A percentile compares a stretch with the other conserved stretches of the same genome.
These are phyloP conservation scores for Trichosurus vulpecula DNA, from an alignment of 2,797 vertebrate species.

Conservation along the genomic window DNA sequence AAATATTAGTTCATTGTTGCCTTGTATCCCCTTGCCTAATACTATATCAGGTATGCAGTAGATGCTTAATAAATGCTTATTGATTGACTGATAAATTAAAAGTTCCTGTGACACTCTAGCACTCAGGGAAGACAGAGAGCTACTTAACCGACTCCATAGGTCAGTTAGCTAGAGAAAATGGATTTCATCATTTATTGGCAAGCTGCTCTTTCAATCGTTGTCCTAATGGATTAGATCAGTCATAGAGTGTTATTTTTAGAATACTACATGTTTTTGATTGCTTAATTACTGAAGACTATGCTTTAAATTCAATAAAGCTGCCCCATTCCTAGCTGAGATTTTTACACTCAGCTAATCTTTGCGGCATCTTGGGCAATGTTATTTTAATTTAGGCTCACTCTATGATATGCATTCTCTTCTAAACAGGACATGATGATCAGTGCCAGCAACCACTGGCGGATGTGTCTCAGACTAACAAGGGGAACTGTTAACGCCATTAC, in stretches of 20 bases:
- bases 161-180: not conserved
- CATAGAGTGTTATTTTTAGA: constrained; percentile 7
- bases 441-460: constrained; percentile 51
- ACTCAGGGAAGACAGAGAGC: constrained; percentile 16
- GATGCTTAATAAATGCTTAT: not conserved
- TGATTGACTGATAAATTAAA: not conserved
- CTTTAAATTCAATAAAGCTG: constrained; percentile 26
- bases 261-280: not conserved
- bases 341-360: constrained; percentile 34
- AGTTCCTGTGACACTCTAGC: not conserved
- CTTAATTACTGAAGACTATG: not conserved
- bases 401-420: not conserved
- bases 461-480: constrained; percentile 38
- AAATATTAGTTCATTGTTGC: not conserved
- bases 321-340: not conserved
- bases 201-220: not conserved
- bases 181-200: constrained; percentile 19
- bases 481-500: constrained; percentile 59
- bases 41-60: not conserved
- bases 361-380: not conserved
- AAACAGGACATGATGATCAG: constrained; percentile 41
- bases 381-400: constrained; percentile 44
- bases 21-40: not conserved
- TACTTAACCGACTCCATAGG: not conserved
- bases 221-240: not conserved